Evolutionary conservation across 2,888 invertebrate genomes (phyloP).

Genomic region (Leptinotarsa rubiginosa): DNA sequence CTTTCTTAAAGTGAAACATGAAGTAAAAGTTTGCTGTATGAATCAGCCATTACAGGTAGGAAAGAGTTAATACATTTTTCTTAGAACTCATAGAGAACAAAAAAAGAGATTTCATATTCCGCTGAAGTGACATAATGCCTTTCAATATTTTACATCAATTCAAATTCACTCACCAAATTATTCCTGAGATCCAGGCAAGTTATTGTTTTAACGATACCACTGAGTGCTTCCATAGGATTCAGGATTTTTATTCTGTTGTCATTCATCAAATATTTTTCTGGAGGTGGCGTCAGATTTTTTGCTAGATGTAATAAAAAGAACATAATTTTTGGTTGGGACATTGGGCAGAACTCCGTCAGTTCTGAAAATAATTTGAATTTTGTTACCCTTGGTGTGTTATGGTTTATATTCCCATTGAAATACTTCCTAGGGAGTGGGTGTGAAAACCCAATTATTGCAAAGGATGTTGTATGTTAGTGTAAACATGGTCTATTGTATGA

Average conservation of each 20-base stretch:
- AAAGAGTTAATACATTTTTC: too few species aligned
- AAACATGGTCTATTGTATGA: too few species aligned
- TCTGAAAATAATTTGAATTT: constrained; percentile 47
- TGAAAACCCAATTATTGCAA: too few species aligned
- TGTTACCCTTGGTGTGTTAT: constrained; percentile 27
- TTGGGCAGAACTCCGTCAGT: constrained; percentile 63
- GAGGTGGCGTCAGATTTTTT: constrained; percentile 50
- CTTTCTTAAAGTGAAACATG: too few species aligned
- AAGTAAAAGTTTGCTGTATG: too few species aligned
- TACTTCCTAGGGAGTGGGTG: too few species aligned
- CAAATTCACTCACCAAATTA: constrained; percentile 55
- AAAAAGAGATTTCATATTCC: too few species aligned
- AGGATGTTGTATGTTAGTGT: too few species aligned
- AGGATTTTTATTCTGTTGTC: constrained; percentile 61
- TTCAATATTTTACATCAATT: background rate
- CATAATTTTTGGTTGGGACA: constrained; percentile 67
- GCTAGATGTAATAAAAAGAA: constrained; percentile 65
- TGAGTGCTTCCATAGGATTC: constrained; percentile 59
- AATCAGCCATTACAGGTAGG: too few species aligned
- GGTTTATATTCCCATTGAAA: too few species aligned
- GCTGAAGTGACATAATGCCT: too few species aligned
- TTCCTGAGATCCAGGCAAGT: constrained; percentile 56
- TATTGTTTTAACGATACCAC: constrained; percentile 44
- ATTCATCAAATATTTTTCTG: constrained; percentile 56
- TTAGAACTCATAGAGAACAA: too few species aligned